Evolutionary conservation across 2,113 vertebrate species (phyloP).

Genomic region (Chitala chitala): DNA sequence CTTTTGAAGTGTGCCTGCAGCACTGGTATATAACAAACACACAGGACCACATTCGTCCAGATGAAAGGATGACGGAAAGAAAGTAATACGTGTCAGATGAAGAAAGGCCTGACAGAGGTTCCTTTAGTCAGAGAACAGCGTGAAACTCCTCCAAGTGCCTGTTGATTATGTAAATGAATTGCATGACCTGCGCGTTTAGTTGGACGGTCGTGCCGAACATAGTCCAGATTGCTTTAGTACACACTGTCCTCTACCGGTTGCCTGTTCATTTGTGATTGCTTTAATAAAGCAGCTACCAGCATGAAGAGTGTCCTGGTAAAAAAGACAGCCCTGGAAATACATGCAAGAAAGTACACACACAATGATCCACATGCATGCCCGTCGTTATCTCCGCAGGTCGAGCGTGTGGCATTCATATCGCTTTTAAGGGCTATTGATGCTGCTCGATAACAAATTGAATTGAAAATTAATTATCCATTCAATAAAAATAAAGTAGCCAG

Average conservation of each 20-base stretch:
- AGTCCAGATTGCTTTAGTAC: neutral
- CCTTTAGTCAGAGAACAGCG: slow-evolving; percentile 5
- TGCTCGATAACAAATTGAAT: too few relatives aligned
- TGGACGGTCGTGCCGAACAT: neutral
- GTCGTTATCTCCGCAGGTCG: too few relatives aligned
- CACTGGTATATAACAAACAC: neutral
- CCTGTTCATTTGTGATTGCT: neutral
- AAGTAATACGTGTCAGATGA: neutral
- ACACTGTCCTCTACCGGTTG: slow-evolving; percentile 18
- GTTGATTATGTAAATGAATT: neutral
- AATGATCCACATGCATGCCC: too few relatives aligned
- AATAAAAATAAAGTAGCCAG: too few relatives aligned
- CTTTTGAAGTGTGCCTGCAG: neutral
- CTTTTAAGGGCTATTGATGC: too few relatives aligned
- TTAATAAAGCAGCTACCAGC: neutral
- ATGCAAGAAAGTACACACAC: neutral
- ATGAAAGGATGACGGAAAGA: neutral
- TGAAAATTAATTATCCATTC: too few relatives aligned
- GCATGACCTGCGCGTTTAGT: neutral
- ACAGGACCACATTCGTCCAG: neutral
- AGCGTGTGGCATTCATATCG: too few relatives aligned
- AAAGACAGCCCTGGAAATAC: too few relatives aligned
- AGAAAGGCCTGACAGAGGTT: neutral
- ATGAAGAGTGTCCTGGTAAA: too few relatives aligned
- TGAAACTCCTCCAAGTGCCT: neutral